Evolutionary conservation across 2,888 invertebrate species (phyloP), one percentile per base, ranked within the genome.

Genomic region (Bhutanitis thaidina): DNA sequence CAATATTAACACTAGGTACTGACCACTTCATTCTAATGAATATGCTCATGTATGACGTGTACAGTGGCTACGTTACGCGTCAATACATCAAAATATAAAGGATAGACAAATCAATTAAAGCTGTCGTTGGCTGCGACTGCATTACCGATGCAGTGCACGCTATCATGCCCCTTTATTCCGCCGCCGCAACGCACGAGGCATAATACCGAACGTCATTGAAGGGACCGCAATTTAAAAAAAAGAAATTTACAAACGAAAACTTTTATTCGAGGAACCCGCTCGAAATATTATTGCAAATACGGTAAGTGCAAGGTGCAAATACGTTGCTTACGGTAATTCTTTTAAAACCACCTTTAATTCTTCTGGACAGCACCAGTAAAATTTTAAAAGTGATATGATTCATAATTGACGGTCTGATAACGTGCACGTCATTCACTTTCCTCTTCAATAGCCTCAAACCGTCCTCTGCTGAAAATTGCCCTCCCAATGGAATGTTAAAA

Each of bases 161-260:
- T 36, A 48, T 53, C 52, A 44, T 46, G 54, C 57, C 43, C 54
- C 69, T 73, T 70, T 71, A 61, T 65, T 47, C 62, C 54, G 62
- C 69, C 73, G 73, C 57, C 61, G 55, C 54, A 34, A 69, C 71
- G 69, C 59, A 53, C 48, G 39, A 45, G 34, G 70, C 65, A 67
- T 71, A 60, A 59, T 49, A 50, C 53, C 41, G 43, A 51, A 41
- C 35, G 49, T 48, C 47, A 57, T 44, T 55, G 58, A 59, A 55
- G 55, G 55, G 56, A 53, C 60, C 59, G 67, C 67, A 65, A 67
- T 69, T 69, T 65, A 62, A 64, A 64, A 62, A 55, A 58, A 58
- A 34, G 34, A 34, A 53, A 47, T 55, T 51, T 41, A 50, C 49
- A 52, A 55, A 32, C 13, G 45, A 20, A 20, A 49, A 46, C 29